Base-by-base conservation (phyloP, 2,113 vertebrate species). In the Polypterus bichir region DNA sequence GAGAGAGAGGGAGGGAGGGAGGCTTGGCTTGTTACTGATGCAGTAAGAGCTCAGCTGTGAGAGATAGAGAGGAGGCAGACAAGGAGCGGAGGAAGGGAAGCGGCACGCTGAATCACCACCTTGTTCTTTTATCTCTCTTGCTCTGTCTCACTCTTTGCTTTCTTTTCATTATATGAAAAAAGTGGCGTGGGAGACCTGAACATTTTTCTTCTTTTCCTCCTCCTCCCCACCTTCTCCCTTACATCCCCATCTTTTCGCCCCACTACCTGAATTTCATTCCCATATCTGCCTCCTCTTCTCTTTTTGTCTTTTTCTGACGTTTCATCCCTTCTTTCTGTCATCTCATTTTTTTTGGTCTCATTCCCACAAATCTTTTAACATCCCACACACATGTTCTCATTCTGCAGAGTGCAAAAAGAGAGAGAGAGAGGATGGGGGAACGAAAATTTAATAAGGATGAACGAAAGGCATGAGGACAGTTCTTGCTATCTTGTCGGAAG, bases 1-100 rank as follows among this genome's bases (percentile, higher is more conserved):
- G 61, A 62, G 62, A 47, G 64, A 65, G 59, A 51, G 9, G 55
- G 53, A 63, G 48, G 47, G 63, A 49, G 65, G 56, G 27, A 27
- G 27, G 53, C 11, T 62, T 48, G 48, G 57, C 57, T 8, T 59
- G 49, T 46, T 44, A 54, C 62, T 10, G 52, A 47, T 63, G 71
- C n/a, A n/a, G 44, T 64, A 47, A 49, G 59, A 71, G 65, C 58
- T 73, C 81, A 79, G 76, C 75, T 77, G 72, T 69, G 75, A 68
- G 68, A 62, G 67, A 66, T 68, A 66, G 63, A 67, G 47, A 60
- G 69, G 68, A 67, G 56, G 51, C 44, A 62, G 46, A 64, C 67
- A 55, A 69, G 61, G 64, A 62, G 49, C 59, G 66, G 63, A 54
- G 69, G 64, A 63, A 62, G 68, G 52, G 68, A 46, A 70, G 70